These are phyloP conservation scores for Pandemis heparana DNA, from an alignment of 2,888 invertebrate species.

Conservation along the genomic window DNA sequence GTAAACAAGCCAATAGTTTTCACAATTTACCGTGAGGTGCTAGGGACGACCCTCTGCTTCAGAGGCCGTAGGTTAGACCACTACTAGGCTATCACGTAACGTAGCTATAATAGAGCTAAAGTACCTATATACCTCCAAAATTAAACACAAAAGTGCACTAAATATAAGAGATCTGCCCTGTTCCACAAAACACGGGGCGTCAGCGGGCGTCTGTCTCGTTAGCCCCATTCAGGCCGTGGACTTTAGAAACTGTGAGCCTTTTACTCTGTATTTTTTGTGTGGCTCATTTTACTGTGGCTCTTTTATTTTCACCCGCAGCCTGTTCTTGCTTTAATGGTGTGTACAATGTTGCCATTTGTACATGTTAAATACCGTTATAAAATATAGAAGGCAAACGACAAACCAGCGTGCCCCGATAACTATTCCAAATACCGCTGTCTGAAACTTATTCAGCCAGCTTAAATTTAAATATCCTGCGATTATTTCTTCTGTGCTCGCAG, in stretches of 20 bases:
- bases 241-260: constrained; percentile 54
- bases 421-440: background rate
- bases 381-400: background rate
- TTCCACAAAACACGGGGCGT: constrained; percentile 58
- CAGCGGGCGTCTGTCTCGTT: constrained; percentile 68
- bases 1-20: too few relatives aligned
- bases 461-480: constrained; percentile 13
- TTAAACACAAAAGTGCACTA: constrained; percentile 57
- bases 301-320: constrained; percentile 55
- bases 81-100: too few relatives aligned
- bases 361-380: constrained; percentile 1
- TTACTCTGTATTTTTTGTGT: constrained; percentile 51
- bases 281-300: constrained; percentile 55
- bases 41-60: too few relatives aligned
- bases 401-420: background rate
- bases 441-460: constrained; percentile 3
- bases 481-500: constrained; percentile 18
- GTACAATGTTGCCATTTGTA: constrained; percentile 27
- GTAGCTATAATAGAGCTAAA: too few relatives aligned
- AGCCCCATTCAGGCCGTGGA: constrained; percentile 68
- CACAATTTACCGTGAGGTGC: too few relatives aligned
- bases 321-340: constrained; percentile 47
- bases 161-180: constrained; percentile 55
- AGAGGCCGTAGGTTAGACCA: too few relatives aligned
- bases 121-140: constrained; percentile 45